Evolutionary conservation across 2,797 vertebrate species (phyloP), one percentile per base, ranked within the genome.

Genomic region (Apogon talboti): DNA sequence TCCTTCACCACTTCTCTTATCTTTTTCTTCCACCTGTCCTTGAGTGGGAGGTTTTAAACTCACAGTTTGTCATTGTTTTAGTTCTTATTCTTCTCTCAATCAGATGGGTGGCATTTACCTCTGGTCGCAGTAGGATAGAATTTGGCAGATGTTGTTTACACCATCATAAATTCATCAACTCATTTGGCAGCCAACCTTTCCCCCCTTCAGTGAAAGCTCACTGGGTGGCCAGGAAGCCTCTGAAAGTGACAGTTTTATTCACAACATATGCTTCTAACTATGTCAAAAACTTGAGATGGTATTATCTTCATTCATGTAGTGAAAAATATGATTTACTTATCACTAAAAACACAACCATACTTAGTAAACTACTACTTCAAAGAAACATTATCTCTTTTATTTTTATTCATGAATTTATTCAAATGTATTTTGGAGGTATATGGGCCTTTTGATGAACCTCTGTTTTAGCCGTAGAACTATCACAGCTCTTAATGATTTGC

Each of bases 101-200:
- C 62, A 60, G 55, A 66, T 37, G 63, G 66, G 37, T 57, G 52
- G 62, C 66, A 54, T 67, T 64, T 73, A 74, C 62, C 43, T 38
- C 44, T 28, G 40, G 40, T 47, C 61, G 52, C 71, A 66, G 63
- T 60, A 42, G 78, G 72, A 66, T 56, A 48, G 45, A 61, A 54
- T 53, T 47, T 66, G 63, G 62, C 72, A 81, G 69, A 78, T 81
- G 77, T 82, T 82, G 77, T 76, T 85, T 81, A 72, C 70, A 43
- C 63, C 69, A 72, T 66, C 46, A 30, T 43, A 69, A 57, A 80
- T 71, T 60, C 43, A 55, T 67, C 45, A 75, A 38, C 68, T 76
- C 53, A 24, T 72, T 80, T 53, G 16, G 15, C 42, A 63, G 55
- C 64, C 47, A 71, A 63, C 45, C 56, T 57, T 74, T 66, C 55